These are phyloP conservation scores for Montipora efflorescens DNA, from an alignment of 64 coral and sea anemone species.

Conservation along the genomic window DNA sequence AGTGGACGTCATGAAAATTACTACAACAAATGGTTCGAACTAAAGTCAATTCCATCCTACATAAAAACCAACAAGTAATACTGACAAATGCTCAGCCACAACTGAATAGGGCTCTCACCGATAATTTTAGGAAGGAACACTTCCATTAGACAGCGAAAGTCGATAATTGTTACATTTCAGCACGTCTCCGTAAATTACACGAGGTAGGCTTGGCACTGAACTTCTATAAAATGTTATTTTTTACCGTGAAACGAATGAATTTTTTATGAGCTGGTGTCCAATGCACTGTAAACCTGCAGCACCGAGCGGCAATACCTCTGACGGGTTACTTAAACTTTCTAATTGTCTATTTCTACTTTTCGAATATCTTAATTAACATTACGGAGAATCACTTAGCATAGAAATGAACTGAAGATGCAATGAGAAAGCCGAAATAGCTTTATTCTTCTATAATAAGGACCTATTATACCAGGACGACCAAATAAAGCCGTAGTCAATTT, in stretches of 20 bases:
- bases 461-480: too few relatives aligned
- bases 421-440: too few relatives aligned
- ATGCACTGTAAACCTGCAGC: neutral
- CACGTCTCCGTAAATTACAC: neutral
- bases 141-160: neutral
- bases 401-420: neutral
- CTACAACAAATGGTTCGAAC: neutral
- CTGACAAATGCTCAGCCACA: neutral
- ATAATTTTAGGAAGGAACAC: neutral
- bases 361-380: neutral
- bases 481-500: too few relatives aligned
- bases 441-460: too few relatives aligned
- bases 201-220: conserved; percentile 15
- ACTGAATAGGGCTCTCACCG: neutral
- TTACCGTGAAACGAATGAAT: conserved; percentile 17
- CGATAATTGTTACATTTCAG: conserved; percentile 25
- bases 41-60: neutral
- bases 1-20: too few relatives aligned
- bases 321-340: too few relatives aligned
- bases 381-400: neutral
- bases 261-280: conserved; percentile 17
- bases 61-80: neutral
- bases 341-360: too few relatives aligned
- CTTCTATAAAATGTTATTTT: neutral
- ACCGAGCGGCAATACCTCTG: neutral